These are phyloP conservation scores for Stichodactyla helianthus DNA, from an alignment of 64 coral and sea anemone genomes.

Conservation along the genomic window DNA sequence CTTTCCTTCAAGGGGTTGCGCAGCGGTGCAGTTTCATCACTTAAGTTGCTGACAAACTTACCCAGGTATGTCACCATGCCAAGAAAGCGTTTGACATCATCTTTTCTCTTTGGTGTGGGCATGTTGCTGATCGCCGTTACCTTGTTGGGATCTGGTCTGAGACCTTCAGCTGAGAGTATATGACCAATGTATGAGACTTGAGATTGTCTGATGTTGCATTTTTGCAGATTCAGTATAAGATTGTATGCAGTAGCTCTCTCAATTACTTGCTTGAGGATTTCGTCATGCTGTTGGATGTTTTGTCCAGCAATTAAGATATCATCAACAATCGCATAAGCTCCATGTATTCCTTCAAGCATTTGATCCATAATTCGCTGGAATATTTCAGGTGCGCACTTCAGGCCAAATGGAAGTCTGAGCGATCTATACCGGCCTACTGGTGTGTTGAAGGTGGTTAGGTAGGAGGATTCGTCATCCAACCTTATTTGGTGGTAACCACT, in stretches of 20 bases:
- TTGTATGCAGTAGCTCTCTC: not conserved
- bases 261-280: not conserved
- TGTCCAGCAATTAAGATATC: not conserved
- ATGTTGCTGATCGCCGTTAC: slow-evolving; percentile 29
- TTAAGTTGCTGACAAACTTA: slow-evolving; percentile 36
- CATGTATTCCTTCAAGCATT: slow-evolving; percentile 1
- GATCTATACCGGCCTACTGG: not conserved
- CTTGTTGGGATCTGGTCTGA: slow-evolving; percentile 11
- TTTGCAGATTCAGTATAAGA: not conserved
- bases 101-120: slow-evolving; percentile 12
- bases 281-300: not conserved
- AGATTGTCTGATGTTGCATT: not conserved
- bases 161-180: slow-evolving; percentile 14
- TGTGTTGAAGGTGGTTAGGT: not conserved
- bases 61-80: slow-evolving; percentile 31
- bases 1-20: slow-evolving; percentile 1
- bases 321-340: not conserved
- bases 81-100: slow-evolving; percentile 39
- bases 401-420: not conserved
- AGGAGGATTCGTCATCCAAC: slow-evolving; percentile 6
- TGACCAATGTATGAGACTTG: slow-evolving; percentile 23
- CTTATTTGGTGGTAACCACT: slow-evolving; percentile 19
- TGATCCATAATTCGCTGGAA: slow-evolving; percentile 6
- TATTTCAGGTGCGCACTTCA: slow-evolving; percentile 3
- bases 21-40: slow-evolving; percentile 5